Percentiles rank a stretch among this genome's conserved stretches.
phyloP scores from a whole-genome alignment of 2,888 invertebrate species.

The Volucella inflata region DNA sequence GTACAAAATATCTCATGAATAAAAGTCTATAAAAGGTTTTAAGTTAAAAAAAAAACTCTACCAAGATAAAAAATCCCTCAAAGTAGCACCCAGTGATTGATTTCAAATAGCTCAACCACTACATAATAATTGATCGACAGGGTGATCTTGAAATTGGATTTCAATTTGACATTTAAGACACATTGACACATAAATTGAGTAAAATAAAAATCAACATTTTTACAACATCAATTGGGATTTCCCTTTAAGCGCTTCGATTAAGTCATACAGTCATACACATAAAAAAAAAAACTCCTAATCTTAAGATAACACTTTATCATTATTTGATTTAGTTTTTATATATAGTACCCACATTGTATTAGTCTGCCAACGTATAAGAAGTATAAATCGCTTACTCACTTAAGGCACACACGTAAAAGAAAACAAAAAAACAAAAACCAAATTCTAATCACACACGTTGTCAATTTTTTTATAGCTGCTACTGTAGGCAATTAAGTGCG shows the following conservation, averaged over 20 bases:
- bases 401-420: neutral
- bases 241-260: neutral
- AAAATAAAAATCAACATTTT: conserved; percentile 5
- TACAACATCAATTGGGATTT: neutral
- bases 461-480: conserved; percentile 4
- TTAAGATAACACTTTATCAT: conserved; percentile 7
- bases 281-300: neutral
- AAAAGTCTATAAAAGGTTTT: neutral
- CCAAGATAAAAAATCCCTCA: neutral
- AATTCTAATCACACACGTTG: too few relatives aligned
- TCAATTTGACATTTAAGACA: conserved; percentile 29
- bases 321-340: neutral
- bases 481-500: conserved; percentile 78
- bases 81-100: conserved; percentile 16
- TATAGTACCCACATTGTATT: too few relatives aligned
- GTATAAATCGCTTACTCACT: neutral
- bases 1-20: neutral
- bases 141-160: neutral
- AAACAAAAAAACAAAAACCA: neutral
- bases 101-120: neutral
- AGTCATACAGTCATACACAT: conserved; percentile 20
- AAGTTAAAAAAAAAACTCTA: neutral
- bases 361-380: too few relatives aligned
- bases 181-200: conserved; percentile 26
- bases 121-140: conserved; percentile 21